Evolutionary conservation across 2,888 invertebrate species (phyloP), one percentile per base, ranked within the genome.

Genomic region (Xestia ashworthii): DNA sequence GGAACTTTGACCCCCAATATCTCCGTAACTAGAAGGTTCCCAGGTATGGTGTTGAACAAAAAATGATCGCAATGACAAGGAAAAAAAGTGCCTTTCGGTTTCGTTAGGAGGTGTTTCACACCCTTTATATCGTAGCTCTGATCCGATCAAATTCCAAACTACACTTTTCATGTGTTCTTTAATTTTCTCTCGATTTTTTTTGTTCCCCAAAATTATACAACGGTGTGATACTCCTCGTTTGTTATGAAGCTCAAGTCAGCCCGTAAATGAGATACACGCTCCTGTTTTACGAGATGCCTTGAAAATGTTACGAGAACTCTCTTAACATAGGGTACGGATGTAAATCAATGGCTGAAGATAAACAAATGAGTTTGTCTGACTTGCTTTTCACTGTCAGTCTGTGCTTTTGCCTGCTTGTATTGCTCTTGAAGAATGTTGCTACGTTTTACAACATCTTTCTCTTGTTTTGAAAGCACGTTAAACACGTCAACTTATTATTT

Each of bases 251-350:
- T 91, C 91, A 92, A 93, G 92, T 90, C n/a, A n/a, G 82, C 86
- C 89, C 91, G 91, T 93, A 92, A 93, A 93, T 91, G 91, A 92
- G 91, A 92, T 91, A 90, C 90, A 91, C 88, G 88, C 84, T 86
- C 89, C 74, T 90, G 87, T 92, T 94, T 93, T 92, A 93, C 87
- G 92, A 90, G 90, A 88, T 88, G 80, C 84, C 87, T 90, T 80
- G 78, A 90, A 90, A 89, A 90, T 93, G 92, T 93, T 92, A 93
- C 89, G 91, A 90, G 90, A 83, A 86, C 85, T 80, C 82, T 85
- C 81, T 85, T 83, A 83, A 72, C 70, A 72, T 58, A 48, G 19
- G 48, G 46, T 65, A 71, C 68, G 79, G 74, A 86, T 80, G 83
- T 80, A 79, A 89, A 89, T 88, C 87, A 85, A 87, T 86, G 74